Base-by-base conservation (phyloP, 2,797 vertebrate species). In the Eulemur coronatus region DNA sequence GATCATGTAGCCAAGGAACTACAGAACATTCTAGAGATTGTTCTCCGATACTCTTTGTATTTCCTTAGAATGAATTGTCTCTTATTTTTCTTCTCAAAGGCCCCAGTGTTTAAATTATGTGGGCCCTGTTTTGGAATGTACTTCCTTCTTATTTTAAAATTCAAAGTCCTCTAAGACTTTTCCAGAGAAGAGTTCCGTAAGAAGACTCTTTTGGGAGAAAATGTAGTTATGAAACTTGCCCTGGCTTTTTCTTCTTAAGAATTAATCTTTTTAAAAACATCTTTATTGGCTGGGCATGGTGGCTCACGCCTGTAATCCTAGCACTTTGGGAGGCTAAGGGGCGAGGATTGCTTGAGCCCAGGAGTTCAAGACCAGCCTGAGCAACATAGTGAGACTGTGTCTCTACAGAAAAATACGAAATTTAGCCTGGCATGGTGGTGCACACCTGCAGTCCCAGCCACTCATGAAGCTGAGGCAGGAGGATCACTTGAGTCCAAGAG, bases 41-140 rank as follows among this genome's bases (percentile, higher is more conserved):
- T 93, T 91, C 43, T 84, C 38, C 57, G 55, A 55, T 93, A 87
- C 7, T 90, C 72, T 89, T 84, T 65, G 38, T 63, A 9, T 89
- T 86, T 92, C 24, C 28, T 84, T 43, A 92, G 30, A 48, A 84
- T 89, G 76, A 82, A 48, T 76, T 57, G 11, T 89, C 59, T 85
- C 11, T 80, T 85, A 35, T 61, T 61, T 78, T 63, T 65, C 72
- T 79, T 80, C 38, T 76, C 38, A 24, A 57, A 78, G 33, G 35
- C 38, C 22, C 13, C 13, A 28, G 8, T 50, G 33, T 67, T 85
- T 67, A 85, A 85, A 67, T 59, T 48, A 24, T 89, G 26, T 69
- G 35, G 63, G 30, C 33, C 30, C 52, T 90, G 18, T 86, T 97
- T 94, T 89, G 55, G 13, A 89, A 85, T 96, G 61, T 86, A 86